phyloP scores from a whole-genome alignment of 1,140 invertebrate species.

The Cherax quadricarinatus region DNA sequence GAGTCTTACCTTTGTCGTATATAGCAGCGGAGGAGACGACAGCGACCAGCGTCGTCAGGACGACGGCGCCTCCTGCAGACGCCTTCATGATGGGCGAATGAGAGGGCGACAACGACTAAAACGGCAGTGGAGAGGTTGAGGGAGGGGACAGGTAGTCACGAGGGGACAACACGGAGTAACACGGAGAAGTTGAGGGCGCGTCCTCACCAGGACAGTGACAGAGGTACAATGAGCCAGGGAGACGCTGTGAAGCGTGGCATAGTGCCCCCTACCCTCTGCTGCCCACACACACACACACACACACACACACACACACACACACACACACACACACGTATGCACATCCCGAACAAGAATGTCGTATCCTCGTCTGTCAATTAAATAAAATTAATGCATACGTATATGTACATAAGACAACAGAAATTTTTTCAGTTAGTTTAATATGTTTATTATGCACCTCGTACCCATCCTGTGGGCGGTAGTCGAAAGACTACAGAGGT shows the following conservation, averaged over 20 bases:
- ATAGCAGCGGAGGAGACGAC: not conserved
- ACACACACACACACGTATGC: not conserved
- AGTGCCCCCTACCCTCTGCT: not conserved
- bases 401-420: too few species aligned
- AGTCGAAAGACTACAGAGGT: too few species aligned
- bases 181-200: not conserved
- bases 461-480: too few species aligned
- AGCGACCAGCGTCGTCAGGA: not conserved
- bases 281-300: conserved; percentile 12
- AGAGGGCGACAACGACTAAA: not conserved
- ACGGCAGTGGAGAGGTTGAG: not conserved
- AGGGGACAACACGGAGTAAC: not conserved
- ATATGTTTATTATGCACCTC: too few species aligned
- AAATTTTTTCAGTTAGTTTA: too few species aligned
- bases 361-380: too few species aligned
- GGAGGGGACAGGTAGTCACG: too few species aligned
- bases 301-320: not conserved
- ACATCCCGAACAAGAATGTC: too few species aligned
- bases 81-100: not conserved
- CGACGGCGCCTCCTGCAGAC: not conserved
- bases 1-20: not conserved
- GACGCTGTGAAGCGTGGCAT: not conserved
- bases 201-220: not conserved
- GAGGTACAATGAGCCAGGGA: not conserved
- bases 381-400: too few species aligned